A percentile compares a stretch with the other conserved stretches of the same genome.
Conservation (phyloP, 2,888 invertebrate species). For the Bugula neritina region DNA sequence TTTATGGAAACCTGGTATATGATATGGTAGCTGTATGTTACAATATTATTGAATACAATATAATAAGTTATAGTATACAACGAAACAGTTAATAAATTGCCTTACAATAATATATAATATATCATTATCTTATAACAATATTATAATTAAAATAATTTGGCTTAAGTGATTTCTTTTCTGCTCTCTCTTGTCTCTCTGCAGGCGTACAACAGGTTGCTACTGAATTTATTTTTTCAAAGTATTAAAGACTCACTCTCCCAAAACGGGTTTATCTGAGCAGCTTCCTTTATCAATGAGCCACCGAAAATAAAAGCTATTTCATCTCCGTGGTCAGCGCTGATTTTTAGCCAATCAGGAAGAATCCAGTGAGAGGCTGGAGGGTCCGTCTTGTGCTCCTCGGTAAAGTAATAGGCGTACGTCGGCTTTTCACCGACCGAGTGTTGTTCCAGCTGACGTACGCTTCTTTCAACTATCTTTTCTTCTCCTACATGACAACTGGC, state of each 20-base stretch:
- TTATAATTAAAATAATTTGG: no score
- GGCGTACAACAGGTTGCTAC: no score
- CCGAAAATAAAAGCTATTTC: constrained; percentile 12
- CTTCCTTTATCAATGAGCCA: not conserved
- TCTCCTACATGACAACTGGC: not conserved
- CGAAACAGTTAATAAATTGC: no score
- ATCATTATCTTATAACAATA: no score
- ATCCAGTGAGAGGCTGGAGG: not conserved
- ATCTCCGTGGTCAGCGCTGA: not conserved
- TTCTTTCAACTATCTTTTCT: not conserved
- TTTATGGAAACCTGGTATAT: no score
- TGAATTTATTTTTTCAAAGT: no score
- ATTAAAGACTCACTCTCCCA: constrained; percentile 12
- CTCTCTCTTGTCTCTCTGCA: no score
- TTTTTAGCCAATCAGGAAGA: constrained; percentile 10
- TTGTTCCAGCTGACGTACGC: not conserved
- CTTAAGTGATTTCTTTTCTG: no score
- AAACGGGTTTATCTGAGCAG: not conserved
- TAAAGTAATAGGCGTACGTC: constrained; percentile 14
- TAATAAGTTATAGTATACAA: no score
- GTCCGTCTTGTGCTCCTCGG: not conserved
- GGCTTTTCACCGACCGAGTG: not conserved
- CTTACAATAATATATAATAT: no score
- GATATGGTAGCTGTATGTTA: no score
- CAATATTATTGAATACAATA: no score